Evolutionary conservation across 1,140 invertebrate genomes (phyloP).

Genomic region (Lordiphosa mommai): DNA sequence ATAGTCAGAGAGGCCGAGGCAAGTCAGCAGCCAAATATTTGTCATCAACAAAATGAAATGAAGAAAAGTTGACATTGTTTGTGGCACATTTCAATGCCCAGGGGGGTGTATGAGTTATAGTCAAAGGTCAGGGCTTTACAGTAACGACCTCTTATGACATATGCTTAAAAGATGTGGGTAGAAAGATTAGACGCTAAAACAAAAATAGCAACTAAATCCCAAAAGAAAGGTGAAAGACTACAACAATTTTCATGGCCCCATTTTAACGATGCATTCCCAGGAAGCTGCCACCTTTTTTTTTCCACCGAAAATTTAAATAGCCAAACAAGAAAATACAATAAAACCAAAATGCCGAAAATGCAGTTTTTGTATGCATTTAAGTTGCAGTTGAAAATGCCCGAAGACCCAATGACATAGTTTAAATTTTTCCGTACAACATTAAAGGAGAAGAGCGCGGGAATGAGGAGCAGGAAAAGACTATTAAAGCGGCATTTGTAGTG

Average conservation of each 20-base stretch:
- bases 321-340: slow-evolving; percentile 43
- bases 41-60: slow-evolving; percentile 31
- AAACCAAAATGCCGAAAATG: slow-evolving; percentile 29
- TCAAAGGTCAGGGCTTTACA: slow-evolving; percentile 2
- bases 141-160: slow-evolving; percentile 2
- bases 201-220: slow-evolving; percentile 43
- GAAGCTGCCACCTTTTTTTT: slow-evolving; percentile 42
- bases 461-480: slow-evolving; percentile 24
- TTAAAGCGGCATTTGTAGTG: slow-evolving; percentile 58
- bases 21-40: slow-evolving; percentile 61
- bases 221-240: slow-evolving; percentile 38
- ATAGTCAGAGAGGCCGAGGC: slow-evolving; percentile 15
- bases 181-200: neutral
- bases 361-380: slow-evolving; percentile 9
- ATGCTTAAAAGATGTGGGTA: neutral
- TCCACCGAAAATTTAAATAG: slow-evolving; percentile 40
- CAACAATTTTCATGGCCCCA: slow-evolving; percentile 12
- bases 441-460: slow-evolving; percentile 3
- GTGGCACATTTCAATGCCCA: slow-evolving; percentile 43
- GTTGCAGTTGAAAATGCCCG: slow-evolving; percentile 20
- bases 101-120: slow-evolving; percentile 26
- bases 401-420: slow-evolving; percentile 69
- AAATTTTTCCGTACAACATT: slow-evolving; percentile 29
- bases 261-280: slow-evolving; percentile 39
- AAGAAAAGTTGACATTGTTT: slow-evolving; percentile 50